Evolutionary conservation across 2,113 vertebrate species (phyloP).

Genomic region (Phyllostomus hastatus): DNA sequence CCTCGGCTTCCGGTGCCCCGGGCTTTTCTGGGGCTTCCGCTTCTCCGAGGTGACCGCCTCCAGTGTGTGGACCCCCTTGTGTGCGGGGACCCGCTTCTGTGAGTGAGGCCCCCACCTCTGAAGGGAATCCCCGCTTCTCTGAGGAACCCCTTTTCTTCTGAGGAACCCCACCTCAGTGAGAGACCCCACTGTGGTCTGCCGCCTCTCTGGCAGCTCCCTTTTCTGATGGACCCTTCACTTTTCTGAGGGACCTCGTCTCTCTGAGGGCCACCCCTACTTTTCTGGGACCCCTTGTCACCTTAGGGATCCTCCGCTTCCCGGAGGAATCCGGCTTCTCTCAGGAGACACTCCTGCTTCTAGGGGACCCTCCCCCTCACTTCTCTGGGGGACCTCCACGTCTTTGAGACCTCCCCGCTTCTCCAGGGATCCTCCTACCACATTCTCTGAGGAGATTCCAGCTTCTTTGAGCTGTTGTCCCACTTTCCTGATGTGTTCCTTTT

Average conservation of each 20-base stretch:
- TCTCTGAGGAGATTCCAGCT: not conserved
- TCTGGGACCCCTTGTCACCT: not conserved
- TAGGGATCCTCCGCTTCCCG: not conserved
- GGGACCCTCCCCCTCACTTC: not conserved
- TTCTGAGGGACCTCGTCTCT: not conserved
- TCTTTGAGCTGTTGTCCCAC: not conserved
- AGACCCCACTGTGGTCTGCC: no score
- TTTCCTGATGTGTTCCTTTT: not conserved
- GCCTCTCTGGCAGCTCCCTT: not conserved
- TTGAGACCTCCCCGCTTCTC: not conserved
- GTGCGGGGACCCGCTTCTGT: not conserved
- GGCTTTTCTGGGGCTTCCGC: slow-evolving; percentile 51
- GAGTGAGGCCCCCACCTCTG: not conserved
- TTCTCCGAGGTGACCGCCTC: not conserved
- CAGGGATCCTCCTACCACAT: not conserved
- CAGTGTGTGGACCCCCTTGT: not conserved
- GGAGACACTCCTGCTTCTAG: not conserved
- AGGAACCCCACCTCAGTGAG: not conserved
- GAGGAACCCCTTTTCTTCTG: not conserved
- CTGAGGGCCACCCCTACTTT: not conserved
- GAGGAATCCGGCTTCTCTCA: not conserved
- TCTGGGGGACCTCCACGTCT: not conserved
- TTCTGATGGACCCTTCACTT: not conserved
- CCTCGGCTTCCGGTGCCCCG: slow-evolving; percentile 54
- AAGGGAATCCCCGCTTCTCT: not conserved